These are phyloP conservation scores for Aramus guarauna DNA, from an alignment of 2,113 vertebrate species.

Conservation along the genomic window DNA sequence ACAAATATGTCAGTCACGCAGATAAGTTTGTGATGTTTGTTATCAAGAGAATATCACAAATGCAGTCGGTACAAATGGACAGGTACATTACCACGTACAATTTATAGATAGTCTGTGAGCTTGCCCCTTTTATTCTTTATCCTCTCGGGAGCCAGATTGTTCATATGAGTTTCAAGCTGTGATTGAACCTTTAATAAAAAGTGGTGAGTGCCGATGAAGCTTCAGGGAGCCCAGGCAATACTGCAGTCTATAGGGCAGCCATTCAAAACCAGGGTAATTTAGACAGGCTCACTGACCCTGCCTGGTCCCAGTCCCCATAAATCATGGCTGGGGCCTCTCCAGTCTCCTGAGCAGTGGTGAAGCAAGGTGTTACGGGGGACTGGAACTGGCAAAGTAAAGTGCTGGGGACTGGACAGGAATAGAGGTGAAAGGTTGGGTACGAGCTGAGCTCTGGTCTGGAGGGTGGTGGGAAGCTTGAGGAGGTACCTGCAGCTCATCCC, in stretches of 20 bases:
- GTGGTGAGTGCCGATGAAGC: neutral
- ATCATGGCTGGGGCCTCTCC: neutral
- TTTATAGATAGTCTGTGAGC: neutral
- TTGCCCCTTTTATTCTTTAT: neutral
- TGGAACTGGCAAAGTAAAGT: neutral
- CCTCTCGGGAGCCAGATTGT: neutral
- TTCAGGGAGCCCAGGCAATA: neutral
- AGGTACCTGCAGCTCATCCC: neutral
- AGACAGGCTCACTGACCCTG: neutral
- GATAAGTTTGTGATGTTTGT: neutral
- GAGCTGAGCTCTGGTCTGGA: neutral
- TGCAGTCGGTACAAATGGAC: neutral
- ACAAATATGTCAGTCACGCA: neutral
- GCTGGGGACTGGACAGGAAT: neutral
- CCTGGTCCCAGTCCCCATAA: neutral
- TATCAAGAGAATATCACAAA: neutral
- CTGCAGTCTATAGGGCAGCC: neutral
- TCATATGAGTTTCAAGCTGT: neutral
- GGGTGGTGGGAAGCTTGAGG: neutral
- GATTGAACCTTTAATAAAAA: neutral
- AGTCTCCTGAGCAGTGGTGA: neutral
- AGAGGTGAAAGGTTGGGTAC: neutral
- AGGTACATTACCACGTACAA: neutral
- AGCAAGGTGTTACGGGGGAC: fast-evolving
- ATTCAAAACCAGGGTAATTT: neutral